These are phyloP conservation scores for Aspidiotus rigidus DNA, from an alignment of 2,888 invertebrate genomes.

Conservation along the genomic window DNA sequence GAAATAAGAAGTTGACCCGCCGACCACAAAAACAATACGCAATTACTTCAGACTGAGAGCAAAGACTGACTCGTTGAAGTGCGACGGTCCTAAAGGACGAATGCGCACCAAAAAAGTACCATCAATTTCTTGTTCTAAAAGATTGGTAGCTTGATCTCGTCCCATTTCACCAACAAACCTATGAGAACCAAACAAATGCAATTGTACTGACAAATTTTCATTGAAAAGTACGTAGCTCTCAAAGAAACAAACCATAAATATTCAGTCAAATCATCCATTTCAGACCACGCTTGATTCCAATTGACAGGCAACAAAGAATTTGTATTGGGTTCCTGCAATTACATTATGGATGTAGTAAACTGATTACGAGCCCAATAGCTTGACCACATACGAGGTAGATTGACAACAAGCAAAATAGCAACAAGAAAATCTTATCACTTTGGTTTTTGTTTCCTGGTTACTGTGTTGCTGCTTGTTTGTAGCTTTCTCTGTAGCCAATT, in stretches of 20 bases:
- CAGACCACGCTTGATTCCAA: constrained; percentile 39
- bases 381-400: no score
- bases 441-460: no score
- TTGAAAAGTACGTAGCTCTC: no score
- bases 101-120: constrained; percentile 79
- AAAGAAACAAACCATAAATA: constrained; percentile 49
- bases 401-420: no score
- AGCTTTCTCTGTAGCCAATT: no score
- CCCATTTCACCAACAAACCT: constrained; percentile 86
- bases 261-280: constrained; percentile 41
- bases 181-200: constrained; percentile 26
- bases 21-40: neutral
- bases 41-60: constrained; percentile 77
- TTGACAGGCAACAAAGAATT: constrained; percentile 41
- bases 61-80: constrained; percentile 62
- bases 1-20: neutral
- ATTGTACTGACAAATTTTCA: no score
- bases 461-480: no score
- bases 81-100: constrained; percentile 58
- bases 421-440: no score
- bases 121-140: constrained; percentile 65
- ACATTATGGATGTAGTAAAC: no score
- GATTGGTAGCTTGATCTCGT: constrained; percentile 62
- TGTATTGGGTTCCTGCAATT: neutral
- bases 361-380: no score